Conservation (phyloP, 2,888 invertebrate genomes). For the Agrotis ipsilon region DNA sequence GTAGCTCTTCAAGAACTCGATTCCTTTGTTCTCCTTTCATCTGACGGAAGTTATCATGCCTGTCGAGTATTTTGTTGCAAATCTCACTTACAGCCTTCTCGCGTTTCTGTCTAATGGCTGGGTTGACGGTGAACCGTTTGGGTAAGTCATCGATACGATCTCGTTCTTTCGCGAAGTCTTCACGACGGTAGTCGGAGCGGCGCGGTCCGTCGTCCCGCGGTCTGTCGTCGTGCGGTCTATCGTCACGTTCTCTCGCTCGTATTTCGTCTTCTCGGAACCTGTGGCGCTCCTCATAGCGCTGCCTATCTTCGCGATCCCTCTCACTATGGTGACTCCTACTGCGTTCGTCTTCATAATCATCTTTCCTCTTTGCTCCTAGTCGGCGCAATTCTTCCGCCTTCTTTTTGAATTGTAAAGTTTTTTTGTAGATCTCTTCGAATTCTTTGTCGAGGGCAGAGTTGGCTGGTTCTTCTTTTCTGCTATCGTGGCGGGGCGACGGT, state of each 20-base stretch:
- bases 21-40: conserved; percentile 68
- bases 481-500: conserved; percentile 62
- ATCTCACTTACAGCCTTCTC: conserved; percentile 81
- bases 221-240: conserved; percentile 16
- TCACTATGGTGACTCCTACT: conserved; percentile 44
- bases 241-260: conserved; percentile 33
- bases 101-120: conserved; percentile 71
- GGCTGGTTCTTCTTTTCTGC: conserved; percentile 53
- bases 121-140: conserved; percentile 25
- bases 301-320: conserved; percentile 58
- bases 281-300: conserved; percentile 48
- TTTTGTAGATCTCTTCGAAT: conserved; percentile 82
- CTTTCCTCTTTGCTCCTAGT: conserved; percentile 60
- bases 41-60: conserved; percentile 68
- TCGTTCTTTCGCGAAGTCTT: conserved; percentile 28
- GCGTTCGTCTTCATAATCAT: conserved; percentile 62
- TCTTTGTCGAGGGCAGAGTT: conserved; percentile 75
- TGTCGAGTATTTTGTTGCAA: conserved; percentile 73
- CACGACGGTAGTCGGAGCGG: conserved; percentile 38
- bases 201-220: conserved; percentile 18
- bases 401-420: conserved; percentile 80
- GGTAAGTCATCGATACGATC: conserved; percentile 23
- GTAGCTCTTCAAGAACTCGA: conserved; percentile 75
- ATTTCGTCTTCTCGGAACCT: conserved; percentile 56
- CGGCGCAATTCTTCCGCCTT: conserved; percentile 79